Evolutionary conservation across 2,888 invertebrate species (phyloP), one percentile per base, ranked within the genome.

Genomic region (Morpho achilles): DNA sequence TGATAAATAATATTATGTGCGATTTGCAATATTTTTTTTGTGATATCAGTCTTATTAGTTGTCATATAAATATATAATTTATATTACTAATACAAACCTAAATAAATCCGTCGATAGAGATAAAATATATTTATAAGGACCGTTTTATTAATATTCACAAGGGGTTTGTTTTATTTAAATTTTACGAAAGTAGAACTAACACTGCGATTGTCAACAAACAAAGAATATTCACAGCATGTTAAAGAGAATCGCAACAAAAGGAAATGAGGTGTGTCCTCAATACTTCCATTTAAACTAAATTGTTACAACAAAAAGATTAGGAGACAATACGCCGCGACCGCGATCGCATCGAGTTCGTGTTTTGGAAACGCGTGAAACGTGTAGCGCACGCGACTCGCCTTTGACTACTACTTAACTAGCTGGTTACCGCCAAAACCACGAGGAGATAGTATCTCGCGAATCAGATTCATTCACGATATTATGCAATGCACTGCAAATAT

Each of bases 171-270:
- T 77, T 76, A 77, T 81, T 77, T 72, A 68, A 69, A 76, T 72
- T 79, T 82, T 79, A 80, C 67, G 86, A 88, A 88, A 88, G 86
- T 88, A 80, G 82, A 88, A 87, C 87, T 87, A 86, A 87, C 84
- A 85, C 84, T 80, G 73, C 79, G 82, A 81, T 87, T 87, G 77
- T 87, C 65, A 67, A 67, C 69, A 67, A 77, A 85, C 87, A 87
- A 87, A 80, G 78, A 81, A 83, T 84, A 76, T 84, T 87, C 84
- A 87, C 89, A 84, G 80, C 78, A 78, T 82, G 77, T 85, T 82
- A 85, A 74, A 82, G 68, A 81, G 81, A 82, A 80, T 84, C 63
- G 68, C 65, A 76, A 83, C 84, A 87, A 87, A 75, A 71, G 80
- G 71, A 78, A 87, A 86, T 80, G 82, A 86, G 84, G 75, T 78